These are phyloP conservation scores for Orchesellides sinensis DNA, from an alignment of 2,888 invertebrate genomes.

Conservation along the genomic window DNA sequence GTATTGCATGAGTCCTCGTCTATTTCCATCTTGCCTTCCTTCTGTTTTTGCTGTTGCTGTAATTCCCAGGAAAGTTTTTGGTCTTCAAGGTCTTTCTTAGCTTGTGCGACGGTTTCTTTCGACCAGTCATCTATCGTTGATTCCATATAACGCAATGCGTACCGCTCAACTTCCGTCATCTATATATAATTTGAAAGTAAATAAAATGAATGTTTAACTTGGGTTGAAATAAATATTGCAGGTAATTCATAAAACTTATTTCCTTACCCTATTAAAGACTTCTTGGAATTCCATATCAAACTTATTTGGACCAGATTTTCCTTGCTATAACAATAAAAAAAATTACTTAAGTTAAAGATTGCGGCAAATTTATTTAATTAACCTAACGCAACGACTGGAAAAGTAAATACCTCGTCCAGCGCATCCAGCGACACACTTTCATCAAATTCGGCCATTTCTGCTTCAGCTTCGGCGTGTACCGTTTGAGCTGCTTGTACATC, in stretches of 20 bases:
- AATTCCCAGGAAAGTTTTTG: constrained; percentile 91
- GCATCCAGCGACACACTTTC: constrained; percentile 91
- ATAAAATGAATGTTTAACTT: no score
- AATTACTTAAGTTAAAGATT: constrained; percentile 5
- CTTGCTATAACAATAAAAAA: background rate
- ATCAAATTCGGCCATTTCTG: constrained; percentile 96
- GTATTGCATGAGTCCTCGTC: constrained; percentile 80
- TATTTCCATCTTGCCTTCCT: constrained; percentile 75
- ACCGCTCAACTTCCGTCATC: constrained; percentile 95
- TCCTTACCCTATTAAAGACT: constrained; percentile 45
- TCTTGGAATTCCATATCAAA: constrained; percentile 54
- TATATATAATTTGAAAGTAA: constrained; percentile 78
- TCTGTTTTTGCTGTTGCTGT: constrained; percentile 78
- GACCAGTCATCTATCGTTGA: constrained; percentile 86
- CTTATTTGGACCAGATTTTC: constrained; percentile 43
- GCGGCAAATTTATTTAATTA: constrained; percentile 1
- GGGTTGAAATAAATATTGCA: no score
- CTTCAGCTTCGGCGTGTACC: constrained; percentile 88
- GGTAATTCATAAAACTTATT: no score
- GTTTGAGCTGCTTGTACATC: constrained; percentile 94
- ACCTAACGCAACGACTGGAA: background rate
- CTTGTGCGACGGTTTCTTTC: constrained; percentile 91
- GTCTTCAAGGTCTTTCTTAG: constrained; percentile 91
- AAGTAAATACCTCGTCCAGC: constrained; percentile 59
- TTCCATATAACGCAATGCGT: constrained; percentile 96